Evolutionary conservation across 2,797 vertebrate species (phyloP), one percentile per base, ranked within the genome.

Genomic region (Molossus molossus): DNA sequence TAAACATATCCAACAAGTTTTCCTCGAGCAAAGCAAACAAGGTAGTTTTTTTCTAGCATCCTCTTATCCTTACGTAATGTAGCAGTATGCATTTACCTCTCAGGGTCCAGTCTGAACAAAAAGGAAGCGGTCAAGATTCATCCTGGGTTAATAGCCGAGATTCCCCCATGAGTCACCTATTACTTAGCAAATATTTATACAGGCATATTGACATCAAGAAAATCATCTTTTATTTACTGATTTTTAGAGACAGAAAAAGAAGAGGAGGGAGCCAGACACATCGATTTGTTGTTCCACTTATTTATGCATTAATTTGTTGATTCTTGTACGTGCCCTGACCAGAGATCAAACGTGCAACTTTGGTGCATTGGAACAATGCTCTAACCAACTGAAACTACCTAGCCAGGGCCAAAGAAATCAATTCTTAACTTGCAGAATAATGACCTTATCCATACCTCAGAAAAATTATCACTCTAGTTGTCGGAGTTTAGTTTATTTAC

Each of bases 401-500:
- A n/a, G 29, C n/a, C 65, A 67, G 65, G 8, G n/a, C n/a, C 65
- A 67, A 67, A 7, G 14, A 67, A 79, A 75, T 15, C 29, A 9
- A 4, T 48, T 77, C 62, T 94, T 57, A 25, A 29, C 40, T 29
- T 75, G 11, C 17, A 80, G 55, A 33, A 37, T 27, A 76, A 21
- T 18, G 27, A 14, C 45, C 57, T 82, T 82, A 15, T 37, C 70
- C 4, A 23, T 3, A 3, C 53, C 64, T 75, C 87, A 57, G 20
- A 58, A 83, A 80, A 69, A 37, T 18, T 6, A 45, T 45, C 76
- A 94, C 23, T 15, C 77, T 2, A 48, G 2, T 1, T 79, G 10
- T 13, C 75, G 40, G 45, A 81, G 20, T n/a, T 79, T 79, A 92
- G 50, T 45, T 80, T 75, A 86, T 45, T 18, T 91, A 67, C 4